Percentiles rank a stretch among this genome's conserved stretches.
These are phyloP conservation scores for Eilema sororculum DNA, from an alignment of 2,888 invertebrate species.

Conservation along the genomic window DNA sequence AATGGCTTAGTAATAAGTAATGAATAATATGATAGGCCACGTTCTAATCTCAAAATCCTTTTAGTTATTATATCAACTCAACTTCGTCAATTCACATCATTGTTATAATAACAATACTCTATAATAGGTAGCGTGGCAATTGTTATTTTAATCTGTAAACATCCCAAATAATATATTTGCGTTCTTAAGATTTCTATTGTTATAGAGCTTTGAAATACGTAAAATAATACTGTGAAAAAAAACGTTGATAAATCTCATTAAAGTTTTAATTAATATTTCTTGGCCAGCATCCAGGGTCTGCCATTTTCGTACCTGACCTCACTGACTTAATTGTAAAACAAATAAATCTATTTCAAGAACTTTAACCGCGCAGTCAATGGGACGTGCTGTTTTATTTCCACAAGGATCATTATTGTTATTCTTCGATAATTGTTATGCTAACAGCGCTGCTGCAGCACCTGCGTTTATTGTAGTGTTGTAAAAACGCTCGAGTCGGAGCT, in stretches of 20 bases:
- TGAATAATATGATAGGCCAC: neutral
- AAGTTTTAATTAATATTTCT: slow-evolving; percentile 56
- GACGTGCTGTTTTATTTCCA: slow-evolving; percentile 39
- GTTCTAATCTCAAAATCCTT: neutral
- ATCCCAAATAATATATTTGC: slow-evolving; percentile 13
- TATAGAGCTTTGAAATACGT: slow-evolving; percentile 26
- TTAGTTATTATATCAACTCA: slow-evolving; percentile 23
- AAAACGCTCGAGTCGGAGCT: too few relatives aligned
- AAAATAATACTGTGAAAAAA: slow-evolving; percentile 54
- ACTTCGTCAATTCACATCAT: slow-evolving; percentile 33
- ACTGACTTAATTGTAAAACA: slow-evolving; percentile 52
- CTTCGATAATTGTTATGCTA: slow-evolving; percentile 40
- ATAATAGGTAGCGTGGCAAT: slow-evolving; percentile 27
- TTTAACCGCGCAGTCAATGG: slow-evolving; percentile 23
- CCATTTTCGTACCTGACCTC: slow-evolving; percentile 51
- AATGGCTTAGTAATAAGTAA: neutral
- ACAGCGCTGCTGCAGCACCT: slow-evolving; percentile 51
- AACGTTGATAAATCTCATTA: slow-evolving; percentile 48
- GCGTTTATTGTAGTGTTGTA: too few relatives aligned
- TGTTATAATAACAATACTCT: slow-evolving; percentile 39
- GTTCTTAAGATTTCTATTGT: slow-evolving; percentile 36
- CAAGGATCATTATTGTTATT: slow-evolving; percentile 35
- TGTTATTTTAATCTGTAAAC: slow-evolving; percentile 38
- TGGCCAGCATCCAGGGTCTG: slow-evolving; percentile 59
- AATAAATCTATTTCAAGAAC: slow-evolving; percentile 40